A percentile compares a stretch with the other conserved stretches of the same genome.
phyloP scores from a whole-genome alignment of 2,888 invertebrate species.

The Macrosoma leucophasiata region DNA sequence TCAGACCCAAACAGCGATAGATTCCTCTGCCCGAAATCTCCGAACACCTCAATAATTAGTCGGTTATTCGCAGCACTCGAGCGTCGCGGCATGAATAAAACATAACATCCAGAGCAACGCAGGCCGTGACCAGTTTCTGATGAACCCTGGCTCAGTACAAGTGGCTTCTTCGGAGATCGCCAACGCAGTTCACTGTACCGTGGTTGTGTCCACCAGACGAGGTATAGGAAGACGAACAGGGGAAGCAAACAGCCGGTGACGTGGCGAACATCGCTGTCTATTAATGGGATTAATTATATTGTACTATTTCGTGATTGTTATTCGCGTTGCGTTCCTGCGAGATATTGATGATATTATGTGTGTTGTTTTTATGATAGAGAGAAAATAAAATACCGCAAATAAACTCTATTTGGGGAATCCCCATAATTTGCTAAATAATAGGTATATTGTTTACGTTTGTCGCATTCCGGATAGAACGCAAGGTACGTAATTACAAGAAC shows the following conservation, averaged over 20 bases:
- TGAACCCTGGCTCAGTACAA: too few species aligned
- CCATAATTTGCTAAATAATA: too few species aligned
- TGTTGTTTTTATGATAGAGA: too few species aligned
- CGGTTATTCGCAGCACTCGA: constrained; percentile 58
- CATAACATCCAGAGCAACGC: constrained; percentile 55
- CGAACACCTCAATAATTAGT: constrained; percentile 66
- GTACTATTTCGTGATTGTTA: too few species aligned
- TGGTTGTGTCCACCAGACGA: constrained; percentile 7
- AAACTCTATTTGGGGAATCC: too few species aligned
- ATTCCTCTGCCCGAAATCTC: constrained; percentile 41
- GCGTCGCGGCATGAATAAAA: constrained; percentile 68
- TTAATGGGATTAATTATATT: constrained; percentile 55
- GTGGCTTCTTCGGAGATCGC: too few species aligned
- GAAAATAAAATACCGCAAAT: too few species aligned
- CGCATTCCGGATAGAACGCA: too few species aligned
- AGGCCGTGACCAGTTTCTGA: constrained; percentile 38
- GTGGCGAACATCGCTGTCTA: constrained; percentile 47
- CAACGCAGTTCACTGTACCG: constrained; percentile 41
- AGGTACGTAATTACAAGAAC: too few species aligned
- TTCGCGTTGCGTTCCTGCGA: too few species aligned
- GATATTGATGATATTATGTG: too few species aligned
- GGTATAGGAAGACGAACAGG: constrained; percentile 24
- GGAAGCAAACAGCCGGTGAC: constrained; percentile 27
- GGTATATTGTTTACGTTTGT: too few species aligned
- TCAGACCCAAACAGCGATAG: constrained; percentile 32